Evolutionary conservation across 2,113 vertebrate species (phyloP), one percentile per base, ranked within the genome.

Genomic region (Trachemys scripta): DNA sequence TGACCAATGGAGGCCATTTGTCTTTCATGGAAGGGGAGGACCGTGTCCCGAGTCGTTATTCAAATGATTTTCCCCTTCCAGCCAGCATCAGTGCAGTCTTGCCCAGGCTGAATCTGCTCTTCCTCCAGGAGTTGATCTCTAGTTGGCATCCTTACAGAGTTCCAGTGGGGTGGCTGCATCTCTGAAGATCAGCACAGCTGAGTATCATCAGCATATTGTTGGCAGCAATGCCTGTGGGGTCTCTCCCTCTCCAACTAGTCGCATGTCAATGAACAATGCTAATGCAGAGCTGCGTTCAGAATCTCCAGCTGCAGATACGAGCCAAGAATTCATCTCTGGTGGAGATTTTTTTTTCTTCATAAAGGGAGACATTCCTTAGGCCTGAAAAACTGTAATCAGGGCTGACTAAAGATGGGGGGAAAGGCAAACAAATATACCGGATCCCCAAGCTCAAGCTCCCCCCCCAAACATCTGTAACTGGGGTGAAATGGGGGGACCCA

Each of bases 151-250:
- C 85, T 95, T 88, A 80, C 75, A 65, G 93, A 90, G 94, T 92
- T 79, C 79, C 56, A 59, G 84, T n/a, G 20, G 56, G 62, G 8
- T 84, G 65, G 87, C 90, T 92, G 31, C 1, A 0, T 90, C 87
- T 16, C 65, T 90, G 57, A 69, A 95, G 57, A 57, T 13, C 5
- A 29, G 25, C 45, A 78, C 89, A 42, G 13, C 47, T 80, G 76
- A 96, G 54, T 91, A 27, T 97, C 87, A 83, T 95, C 92, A 92
- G 29, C 88, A 76, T 90, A 91, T 59, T 93, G 84, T 88, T 97
- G 94, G 87, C 93, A 95, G 57, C 38, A 76, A 12, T 6, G 38
- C 75, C 78, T 29, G 89, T 85, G 75, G 86, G 50, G 29, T 27
- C 35, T 90, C 76, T 97, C 79, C 59, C 65, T 90, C 90, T 81